Evolutionary conservation across 2,888 invertebrate species (phyloP).

Genomic region (Leptogaster cylindrica): DNA sequence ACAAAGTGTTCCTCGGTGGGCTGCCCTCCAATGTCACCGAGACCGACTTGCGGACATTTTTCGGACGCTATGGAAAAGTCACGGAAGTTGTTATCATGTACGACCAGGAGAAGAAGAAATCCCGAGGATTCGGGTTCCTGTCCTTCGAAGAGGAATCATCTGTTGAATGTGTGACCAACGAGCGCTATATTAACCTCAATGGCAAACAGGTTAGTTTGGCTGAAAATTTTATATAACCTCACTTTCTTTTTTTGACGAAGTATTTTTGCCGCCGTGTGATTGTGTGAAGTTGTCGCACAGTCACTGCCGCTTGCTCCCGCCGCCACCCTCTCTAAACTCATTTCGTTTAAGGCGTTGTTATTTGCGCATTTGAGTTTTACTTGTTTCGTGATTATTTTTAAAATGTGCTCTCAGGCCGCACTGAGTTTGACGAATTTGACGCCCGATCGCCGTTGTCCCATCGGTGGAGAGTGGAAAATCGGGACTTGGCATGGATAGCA

Average conservation of each 20-base stretch:
- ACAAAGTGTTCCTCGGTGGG: constrained; percentile 96
- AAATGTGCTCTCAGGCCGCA: constrained; percentile 21
- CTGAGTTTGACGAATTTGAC: too few species aligned
- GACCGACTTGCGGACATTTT: constrained; percentile 89
- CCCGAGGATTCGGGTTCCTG: constrained; percentile 93
- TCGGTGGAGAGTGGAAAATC: too few species aligned
- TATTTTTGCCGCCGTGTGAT: constrained; percentile 36
- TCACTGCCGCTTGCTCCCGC: constrained; percentile 20
- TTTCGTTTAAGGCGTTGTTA: constrained; percentile 29
- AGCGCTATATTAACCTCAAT: constrained; percentile 93
- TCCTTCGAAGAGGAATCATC: constrained; percentile 94
- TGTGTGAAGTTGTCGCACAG: constrained; percentile 40
- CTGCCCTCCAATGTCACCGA: constrained; percentile 94
- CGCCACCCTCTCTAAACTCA: constrained; percentile 2
- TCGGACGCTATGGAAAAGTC: constrained; percentile 93
- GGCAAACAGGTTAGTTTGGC: constrained; percentile 75
- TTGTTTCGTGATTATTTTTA: constrained; percentile 30
- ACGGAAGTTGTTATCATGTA: constrained; percentile 98
- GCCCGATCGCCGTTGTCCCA: too few species aligned
- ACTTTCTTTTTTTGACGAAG: constrained; percentile 34
- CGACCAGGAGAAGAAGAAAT: constrained; percentile 96
- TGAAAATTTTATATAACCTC: constrained; percentile 38
- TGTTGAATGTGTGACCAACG: constrained; percentile 89
- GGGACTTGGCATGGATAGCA: too few species aligned
- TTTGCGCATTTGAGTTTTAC: constrained; percentile 32